Percentiles rank a stretch among this genome's conserved stretches.
phyloP scores from a whole-genome alignment of 2,888 invertebrate genomes.

The Drosophila histrio region DNA sequence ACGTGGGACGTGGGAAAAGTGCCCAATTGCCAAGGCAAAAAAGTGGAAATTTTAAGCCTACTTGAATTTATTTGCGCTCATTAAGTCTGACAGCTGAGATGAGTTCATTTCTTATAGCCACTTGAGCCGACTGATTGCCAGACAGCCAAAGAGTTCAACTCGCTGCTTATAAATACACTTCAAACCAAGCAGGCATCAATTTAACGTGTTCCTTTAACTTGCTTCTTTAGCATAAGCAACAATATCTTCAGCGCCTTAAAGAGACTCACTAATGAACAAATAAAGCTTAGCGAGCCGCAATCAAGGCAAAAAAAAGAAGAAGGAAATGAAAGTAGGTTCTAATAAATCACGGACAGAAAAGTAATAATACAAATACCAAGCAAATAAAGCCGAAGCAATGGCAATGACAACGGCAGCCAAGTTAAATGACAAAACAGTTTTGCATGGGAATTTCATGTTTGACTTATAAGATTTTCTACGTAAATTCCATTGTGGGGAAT shows the following conservation, averaged over 20 bases:
- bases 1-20: slow-evolving; percentile 27
- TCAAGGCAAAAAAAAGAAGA: slow-evolving; percentile 10
- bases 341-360: slow-evolving; percentile 71
- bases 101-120: slow-evolving; percentile 61
- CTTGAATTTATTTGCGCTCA: slow-evolving; percentile 79
- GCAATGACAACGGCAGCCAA: neutral
- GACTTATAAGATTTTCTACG: slow-evolving; percentile 76
- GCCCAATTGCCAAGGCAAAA: slow-evolving; percentile 51
- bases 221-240: slow-evolving; percentile 4
- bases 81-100: slow-evolving; percentile 66
- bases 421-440: slow-evolving; percentile 73
- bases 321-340: slow-evolving; percentile 36
- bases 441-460: slow-evolving; percentile 69
- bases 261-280: slow-evolving; percentile 72
- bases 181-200: slow-evolving; percentile 18
- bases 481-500: slow-evolving; percentile 57
- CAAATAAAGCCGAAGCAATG: slow-evolving; percentile 34
- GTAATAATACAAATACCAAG: slow-evolving; percentile 69
- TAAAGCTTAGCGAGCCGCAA: slow-evolving; percentile 66
- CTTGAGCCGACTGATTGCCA: slow-evolving; percentile 47
- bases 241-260: slow-evolving; percentile 29
- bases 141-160: slow-evolving; percentile 50
- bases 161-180: slow-evolving; percentile 30
- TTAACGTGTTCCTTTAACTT: slow-evolving; percentile 14
- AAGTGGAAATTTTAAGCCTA: slow-evolving; percentile 71